Percentiles rank a stretch among this genome's conserved stretches.
Conservation (phyloP, 1,140 invertebrate genomes). For the Tetragonula clypearis region DNA sequence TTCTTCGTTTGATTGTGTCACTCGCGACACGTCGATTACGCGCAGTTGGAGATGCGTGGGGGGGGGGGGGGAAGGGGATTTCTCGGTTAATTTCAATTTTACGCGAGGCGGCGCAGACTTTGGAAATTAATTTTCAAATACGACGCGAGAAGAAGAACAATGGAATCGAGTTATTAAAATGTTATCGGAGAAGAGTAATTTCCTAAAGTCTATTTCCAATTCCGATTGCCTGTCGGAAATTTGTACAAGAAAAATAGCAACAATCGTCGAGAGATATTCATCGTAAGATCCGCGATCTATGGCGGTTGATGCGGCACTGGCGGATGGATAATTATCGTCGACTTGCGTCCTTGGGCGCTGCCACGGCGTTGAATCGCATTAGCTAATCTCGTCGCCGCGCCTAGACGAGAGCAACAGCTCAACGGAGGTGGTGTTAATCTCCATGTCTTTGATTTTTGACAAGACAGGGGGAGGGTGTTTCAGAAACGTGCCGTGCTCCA, state of each 20-base stretch:
- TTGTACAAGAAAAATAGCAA: neutral
- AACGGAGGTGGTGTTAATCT: conserved; percentile 70
- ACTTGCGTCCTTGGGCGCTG: conserved; percentile 47
- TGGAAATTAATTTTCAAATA: too few species aligned
- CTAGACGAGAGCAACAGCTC: conserved; percentile 7
- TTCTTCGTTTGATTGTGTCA: neutral
- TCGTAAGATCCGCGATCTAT: neutral
- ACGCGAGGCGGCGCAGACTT: neutral
- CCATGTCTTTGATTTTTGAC: conserved; percentile 79
- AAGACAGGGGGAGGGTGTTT: conserved; percentile 32
- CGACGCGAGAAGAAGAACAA: too few species aligned
- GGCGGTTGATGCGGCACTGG: neutral
- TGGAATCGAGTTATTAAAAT: too few species aligned
- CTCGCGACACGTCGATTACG: neutral
- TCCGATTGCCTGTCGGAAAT: too few species aligned
- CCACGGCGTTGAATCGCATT: conserved; percentile 65
- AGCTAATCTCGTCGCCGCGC: conserved; percentile 63
- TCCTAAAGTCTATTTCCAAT: too few species aligned
- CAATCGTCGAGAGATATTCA: neutral
- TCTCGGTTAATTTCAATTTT: neutral
- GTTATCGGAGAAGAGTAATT: too few species aligned
- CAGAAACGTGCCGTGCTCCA: conserved; percentile 22
- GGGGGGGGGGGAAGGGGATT: too few species aligned
- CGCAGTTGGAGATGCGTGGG: neutral
- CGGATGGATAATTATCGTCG: conserved; percentile 60